phyloP scores from a whole-genome alignment of 2,888 invertebrate species.

The Copidosoma aretas region DNA sequence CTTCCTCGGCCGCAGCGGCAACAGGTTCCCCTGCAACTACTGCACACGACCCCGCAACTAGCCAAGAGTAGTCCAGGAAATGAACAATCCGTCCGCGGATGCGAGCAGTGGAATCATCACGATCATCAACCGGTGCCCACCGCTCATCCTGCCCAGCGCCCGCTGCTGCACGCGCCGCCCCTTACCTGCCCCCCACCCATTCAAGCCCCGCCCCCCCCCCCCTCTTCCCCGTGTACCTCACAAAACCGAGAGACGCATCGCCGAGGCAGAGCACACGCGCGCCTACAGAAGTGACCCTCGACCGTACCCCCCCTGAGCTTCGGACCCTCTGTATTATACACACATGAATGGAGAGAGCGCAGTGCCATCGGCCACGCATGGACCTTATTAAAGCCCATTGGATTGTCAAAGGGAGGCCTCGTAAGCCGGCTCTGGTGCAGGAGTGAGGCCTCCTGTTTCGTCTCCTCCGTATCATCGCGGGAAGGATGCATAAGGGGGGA shows the following conservation, averaged over 20 bases:
- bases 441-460: neutral
- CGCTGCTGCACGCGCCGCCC: no score
- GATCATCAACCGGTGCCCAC: neutral
- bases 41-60: neutral
- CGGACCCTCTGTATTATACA: no score
- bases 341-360: neutral
- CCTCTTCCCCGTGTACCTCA: neutral
- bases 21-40: neutral
- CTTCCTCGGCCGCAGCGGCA: neutral
- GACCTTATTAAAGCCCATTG: constrained; percentile 29
- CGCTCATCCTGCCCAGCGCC: no score
- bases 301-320: no score
- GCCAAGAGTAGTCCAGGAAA: neutral
- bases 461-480: no score
- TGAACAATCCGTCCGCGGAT: constrained; percentile 16
- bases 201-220: no score
- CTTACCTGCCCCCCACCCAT: neutral
- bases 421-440: neutral
- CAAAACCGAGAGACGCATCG: neutral
- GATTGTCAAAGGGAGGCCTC: constrained; percentile 24
- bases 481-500: neutral
- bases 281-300: no score
- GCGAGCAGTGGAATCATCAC: constrained; percentile 20
- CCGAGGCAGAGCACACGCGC: no score
- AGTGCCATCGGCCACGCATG: constrained; percentile 7